Percentiles rank a stretch among this genome's conserved stretches.
These are phyloP conservation scores for Psilopsiagon aymara DNA, from an alignment of 2,113 vertebrate genomes.

Conservation along the genomic window DNA sequence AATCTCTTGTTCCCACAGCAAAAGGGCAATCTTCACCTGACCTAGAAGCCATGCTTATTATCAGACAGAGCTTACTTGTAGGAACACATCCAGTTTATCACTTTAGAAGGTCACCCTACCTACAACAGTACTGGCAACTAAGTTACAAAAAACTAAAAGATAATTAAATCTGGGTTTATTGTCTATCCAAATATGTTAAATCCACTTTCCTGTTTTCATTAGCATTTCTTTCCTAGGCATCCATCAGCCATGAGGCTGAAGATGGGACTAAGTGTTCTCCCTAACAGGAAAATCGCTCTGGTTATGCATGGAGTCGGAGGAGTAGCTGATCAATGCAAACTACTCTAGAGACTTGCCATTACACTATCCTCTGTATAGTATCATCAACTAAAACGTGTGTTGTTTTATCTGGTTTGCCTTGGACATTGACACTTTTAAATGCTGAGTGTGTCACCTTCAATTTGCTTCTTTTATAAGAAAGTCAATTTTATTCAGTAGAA, in stretches of 20 bases:
- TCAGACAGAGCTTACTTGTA: not conserved
- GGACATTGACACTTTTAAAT: not conserved
- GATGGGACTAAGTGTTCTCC: not conserved
- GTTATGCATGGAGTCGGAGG: not conserved
- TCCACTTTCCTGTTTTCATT: not conserved
- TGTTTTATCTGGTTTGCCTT: not conserved
- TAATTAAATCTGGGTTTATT: not conserved
- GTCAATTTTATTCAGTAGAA: not conserved
- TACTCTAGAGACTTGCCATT: not conserved
- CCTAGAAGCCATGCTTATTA: not conserved
- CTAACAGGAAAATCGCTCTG: not conserved
- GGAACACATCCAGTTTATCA: not conserved
- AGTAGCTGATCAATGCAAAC: not conserved
- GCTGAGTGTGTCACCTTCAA: not conserved
- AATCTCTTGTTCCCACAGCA: not conserved
- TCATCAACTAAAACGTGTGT: not conserved
- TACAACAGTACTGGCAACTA: not conserved
- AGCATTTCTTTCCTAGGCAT: not conserved
- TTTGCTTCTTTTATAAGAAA: not conserved
- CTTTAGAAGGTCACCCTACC: not conserved
- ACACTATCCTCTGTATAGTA: not conserved
- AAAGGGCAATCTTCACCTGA: not conserved
- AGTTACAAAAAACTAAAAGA: not conserved
- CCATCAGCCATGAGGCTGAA: not conserved
- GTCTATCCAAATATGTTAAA: not conserved